phyloP scores from a whole-genome alignment of 2,888 invertebrate genomes.

The Alentia gelatinosa region DNA sequence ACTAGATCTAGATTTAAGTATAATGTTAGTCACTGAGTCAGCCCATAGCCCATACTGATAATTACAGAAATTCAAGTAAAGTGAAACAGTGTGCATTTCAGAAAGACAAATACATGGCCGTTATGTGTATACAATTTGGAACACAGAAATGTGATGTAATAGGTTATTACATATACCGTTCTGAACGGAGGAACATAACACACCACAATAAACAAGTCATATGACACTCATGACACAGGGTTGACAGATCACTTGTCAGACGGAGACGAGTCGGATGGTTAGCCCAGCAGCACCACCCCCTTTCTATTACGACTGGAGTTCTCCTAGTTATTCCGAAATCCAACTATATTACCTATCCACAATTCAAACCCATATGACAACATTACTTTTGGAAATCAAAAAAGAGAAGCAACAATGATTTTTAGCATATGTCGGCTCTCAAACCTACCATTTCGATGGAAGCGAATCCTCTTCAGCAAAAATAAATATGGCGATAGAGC shows the following conservation, averaged over 20 bases:
- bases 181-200: too few relatives aligned
- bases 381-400: background rate
- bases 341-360: background rate
- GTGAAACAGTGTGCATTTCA: too few relatives aligned
- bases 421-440: background rate
- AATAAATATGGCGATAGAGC: slow-evolving; percentile 56
- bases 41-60: too few relatives aligned
- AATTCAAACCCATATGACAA: background rate
- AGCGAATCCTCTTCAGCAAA: slow-evolving; percentile 39
- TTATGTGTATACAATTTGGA: too few relatives aligned
- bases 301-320: background rate
- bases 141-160: too few relatives aligned
- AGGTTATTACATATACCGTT: too few relatives aligned
- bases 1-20: too few relatives aligned
- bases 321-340: background rate
- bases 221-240: slow-evolving; percentile 13
- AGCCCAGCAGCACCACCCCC: background rate
- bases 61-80: too few relatives aligned
- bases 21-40: too few relatives aligned
- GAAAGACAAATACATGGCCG: too few relatives aligned
- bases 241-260: slow-evolving; percentile 44
- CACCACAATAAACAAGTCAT: slow-evolving; percentile 18
- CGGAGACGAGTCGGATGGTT: background rate
- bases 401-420: background rate
- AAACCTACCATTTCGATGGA: slow-evolving; percentile 54